A percentile compares a stretch with the other conserved stretches of the same genome.
These are phyloP conservation scores for Creontiades dilutus DNA, from an alignment of 2,888 invertebrate species.

Conservation along the genomic window DNA sequence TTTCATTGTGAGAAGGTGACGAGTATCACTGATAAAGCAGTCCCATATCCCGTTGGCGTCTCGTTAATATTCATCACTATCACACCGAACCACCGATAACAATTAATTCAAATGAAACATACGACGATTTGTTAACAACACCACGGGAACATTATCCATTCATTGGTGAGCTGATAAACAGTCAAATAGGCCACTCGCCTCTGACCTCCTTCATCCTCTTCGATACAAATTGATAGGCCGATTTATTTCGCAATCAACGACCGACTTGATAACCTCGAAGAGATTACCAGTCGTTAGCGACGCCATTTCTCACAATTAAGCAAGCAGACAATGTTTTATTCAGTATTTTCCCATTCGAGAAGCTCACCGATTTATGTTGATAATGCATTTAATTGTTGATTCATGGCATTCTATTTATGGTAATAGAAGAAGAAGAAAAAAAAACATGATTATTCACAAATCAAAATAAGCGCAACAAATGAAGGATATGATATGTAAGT, in stretches of 20 bases:
- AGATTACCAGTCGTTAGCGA: background rate
- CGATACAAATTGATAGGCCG: background rate
- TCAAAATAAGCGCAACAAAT: too few relatives aligned
- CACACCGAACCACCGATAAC: background rate
- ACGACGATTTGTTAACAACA: conserved; percentile 32
- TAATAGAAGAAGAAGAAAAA: too few relatives aligned
- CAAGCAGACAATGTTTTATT: background rate
- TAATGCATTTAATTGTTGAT: too few relatives aligned
- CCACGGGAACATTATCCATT: background rate
- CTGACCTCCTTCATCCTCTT: background rate
- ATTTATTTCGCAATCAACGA: background rate
- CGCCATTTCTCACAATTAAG: background rate
- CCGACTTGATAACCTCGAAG: background rate
- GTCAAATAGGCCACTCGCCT: conserved; percentile 6
- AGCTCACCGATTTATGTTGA: too few relatives aligned
- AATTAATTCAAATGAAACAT: conserved; percentile 18
- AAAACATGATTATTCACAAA: too few relatives aligned
- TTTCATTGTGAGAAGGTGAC: too few relatives aligned
- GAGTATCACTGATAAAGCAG: too few relatives aligned
- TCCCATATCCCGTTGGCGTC: background rate
- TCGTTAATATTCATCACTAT: background rate
- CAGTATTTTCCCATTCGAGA: too few relatives aligned
- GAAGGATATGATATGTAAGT: too few relatives aligned
- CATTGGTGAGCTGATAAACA: background rate
- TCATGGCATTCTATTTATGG: too few relatives aligned